These are phyloP conservation scores for Pseudopleuronectes americanus DNA, from an alignment of 2,797 vertebrate species.

Conservation along the genomic window DNA sequence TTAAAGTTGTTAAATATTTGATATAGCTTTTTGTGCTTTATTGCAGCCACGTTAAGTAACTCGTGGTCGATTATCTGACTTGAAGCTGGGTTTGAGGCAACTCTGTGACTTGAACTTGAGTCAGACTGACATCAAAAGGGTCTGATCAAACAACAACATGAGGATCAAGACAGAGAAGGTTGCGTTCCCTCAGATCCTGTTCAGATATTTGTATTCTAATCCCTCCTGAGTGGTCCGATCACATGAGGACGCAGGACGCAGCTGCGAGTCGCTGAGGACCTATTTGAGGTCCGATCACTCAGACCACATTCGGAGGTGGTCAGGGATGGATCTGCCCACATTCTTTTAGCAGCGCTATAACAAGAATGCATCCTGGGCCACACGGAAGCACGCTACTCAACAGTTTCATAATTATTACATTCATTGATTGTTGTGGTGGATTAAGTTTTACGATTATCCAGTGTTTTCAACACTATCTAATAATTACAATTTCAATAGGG, in stretches of 20 bases:
- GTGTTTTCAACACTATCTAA: too few relatives aligned
- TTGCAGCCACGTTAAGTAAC: slow-evolving; percentile 13
- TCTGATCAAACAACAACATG: not conserved
- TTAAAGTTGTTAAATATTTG: slow-evolving; percentile 50
- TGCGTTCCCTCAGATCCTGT: too few relatives aligned
- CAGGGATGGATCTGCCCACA: not conserved
- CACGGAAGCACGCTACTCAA: not conserved
- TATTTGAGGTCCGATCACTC: not conserved
- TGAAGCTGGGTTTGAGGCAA: slow-evolving; percentile 2
- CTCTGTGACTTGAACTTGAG: not conserved
- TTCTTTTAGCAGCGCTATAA: not conserved
- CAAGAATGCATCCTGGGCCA: not conserved
- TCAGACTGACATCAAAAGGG: not conserved
- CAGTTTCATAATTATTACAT: too few relatives aligned
- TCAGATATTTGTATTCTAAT: not conserved
- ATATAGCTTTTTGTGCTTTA: slow-evolving; percentile 31
- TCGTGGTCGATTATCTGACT: slow-evolving; percentile 13
- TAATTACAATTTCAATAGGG: too few relatives aligned
- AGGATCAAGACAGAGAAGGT: not conserved
- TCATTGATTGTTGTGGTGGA: too few relatives aligned
- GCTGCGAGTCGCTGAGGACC: not conserved
- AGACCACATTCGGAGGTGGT: not conserved
- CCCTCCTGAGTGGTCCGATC: too few relatives aligned
- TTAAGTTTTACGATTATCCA: too few relatives aligned
- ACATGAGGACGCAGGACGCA: not conserved